These are phyloP conservation scores for Okapia johnstoni DNA, from an alignment of 2,113 vertebrate genomes.

Conservation along the genomic window DNA sequence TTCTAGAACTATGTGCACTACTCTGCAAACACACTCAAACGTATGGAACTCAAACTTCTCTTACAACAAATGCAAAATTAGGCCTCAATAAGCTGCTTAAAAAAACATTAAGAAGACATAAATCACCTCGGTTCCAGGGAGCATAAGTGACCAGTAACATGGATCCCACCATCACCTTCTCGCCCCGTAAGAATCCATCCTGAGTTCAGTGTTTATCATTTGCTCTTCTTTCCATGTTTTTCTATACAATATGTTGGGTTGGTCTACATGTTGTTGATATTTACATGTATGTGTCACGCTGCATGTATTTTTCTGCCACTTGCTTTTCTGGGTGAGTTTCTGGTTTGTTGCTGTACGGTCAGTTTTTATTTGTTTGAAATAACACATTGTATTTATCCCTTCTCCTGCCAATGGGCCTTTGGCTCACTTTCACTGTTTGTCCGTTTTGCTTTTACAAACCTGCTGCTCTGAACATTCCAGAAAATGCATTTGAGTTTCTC, in stretches of 20 bases:
- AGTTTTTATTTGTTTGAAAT: background rate
- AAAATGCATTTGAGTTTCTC: background rate
- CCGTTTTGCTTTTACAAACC: background rate
- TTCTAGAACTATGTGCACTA: background rate
- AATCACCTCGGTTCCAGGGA: background rate
- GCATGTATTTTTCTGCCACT: background rate
- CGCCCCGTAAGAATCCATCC: fast-evolving
- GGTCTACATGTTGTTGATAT: background rate
- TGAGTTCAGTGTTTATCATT: background rate
- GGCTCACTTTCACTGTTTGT: background rate
- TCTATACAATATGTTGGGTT: background rate
- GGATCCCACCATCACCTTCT: background rate
- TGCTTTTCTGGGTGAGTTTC: background rate
- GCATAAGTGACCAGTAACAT: fast-evolving
- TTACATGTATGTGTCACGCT: fast-evolving
- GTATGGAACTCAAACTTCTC: background rate
- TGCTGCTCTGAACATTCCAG: background rate
- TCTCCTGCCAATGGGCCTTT: background rate
- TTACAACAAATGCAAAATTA: background rate
- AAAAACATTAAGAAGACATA: background rate
- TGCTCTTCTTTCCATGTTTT: background rate
- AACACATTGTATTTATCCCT: background rate
- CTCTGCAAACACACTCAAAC: background rate
- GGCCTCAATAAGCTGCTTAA: background rate
- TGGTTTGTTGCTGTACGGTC: background rate